Evolutionary conservation across 1,140 invertebrate species (phyloP), one percentile per base, ranked within the genome.

Genomic region (Gyrodactylus salaris): DNA sequence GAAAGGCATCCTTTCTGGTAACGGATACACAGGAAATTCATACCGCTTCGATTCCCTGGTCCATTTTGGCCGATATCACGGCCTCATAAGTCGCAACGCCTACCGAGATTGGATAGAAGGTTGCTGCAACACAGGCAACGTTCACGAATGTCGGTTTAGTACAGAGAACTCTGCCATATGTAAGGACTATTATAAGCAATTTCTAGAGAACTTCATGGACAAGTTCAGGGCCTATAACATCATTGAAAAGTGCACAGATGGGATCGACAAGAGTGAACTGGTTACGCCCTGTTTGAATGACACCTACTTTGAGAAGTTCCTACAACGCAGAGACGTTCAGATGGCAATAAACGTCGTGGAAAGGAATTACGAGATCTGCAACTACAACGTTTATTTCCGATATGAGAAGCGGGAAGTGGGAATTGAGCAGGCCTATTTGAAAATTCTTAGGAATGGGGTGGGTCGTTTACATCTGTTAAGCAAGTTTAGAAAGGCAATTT

Each of bases 51-150:
- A 84, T 76, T 83, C 82, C 1, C 74, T 80, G 22, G 76, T 84
- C 20, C 80, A 83, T 74, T 83, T 84, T 77, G 81, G 78, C 24
- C 83, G 82, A 73, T 83, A 81, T 77, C 82, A 84, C 77, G 84
- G 83, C 73, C 77, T 84, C 20, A 76, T 82, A 74, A 81, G 79
- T 68, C 76, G 79, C 24, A 74, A 76, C 80, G 81, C 22, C 69
- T 70, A 22, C 7, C 7, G 20, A 23, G 25, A 70, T 21, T 22
- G 2, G 23, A 2, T 26, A 16, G 23, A 24, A 24, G 2, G 7
- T 26, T 70, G 69, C 69, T 70, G 69, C 69, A 70, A 2, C 21
- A 21, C 7, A 7, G 20, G 21, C 7, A 22, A 25, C 26, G 21
- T 16, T 16, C 7, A 25, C 7, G 20, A 16, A 22, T 70, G 69